Conservation (phyloP, 1,140 invertebrate species). For the Helicoverpa armigera region DNA sequence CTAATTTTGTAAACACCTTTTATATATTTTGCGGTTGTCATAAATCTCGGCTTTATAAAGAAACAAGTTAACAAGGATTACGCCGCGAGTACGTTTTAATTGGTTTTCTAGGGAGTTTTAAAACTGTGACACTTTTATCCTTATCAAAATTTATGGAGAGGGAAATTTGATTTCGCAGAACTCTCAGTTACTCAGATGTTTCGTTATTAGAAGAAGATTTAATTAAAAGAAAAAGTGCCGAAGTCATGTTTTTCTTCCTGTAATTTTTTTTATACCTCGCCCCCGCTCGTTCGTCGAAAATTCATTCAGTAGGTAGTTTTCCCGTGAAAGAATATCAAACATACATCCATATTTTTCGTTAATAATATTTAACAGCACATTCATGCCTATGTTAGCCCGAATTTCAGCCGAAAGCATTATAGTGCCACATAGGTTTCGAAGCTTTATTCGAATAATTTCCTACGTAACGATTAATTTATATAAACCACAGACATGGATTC, state of each 20-base stretch:
- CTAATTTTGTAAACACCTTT: constrained; percentile 59
- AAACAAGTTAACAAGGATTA: constrained; percentile 31
- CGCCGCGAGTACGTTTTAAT: constrained; percentile 45
- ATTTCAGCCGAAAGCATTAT: too few relatives aligned
- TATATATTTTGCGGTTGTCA: constrained; percentile 51
- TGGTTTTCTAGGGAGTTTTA: constrained; percentile 49
- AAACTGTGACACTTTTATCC: constrained; percentile 45
- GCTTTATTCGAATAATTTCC: constrained; percentile 4
- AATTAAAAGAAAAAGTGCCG: constrained; percentile 8
- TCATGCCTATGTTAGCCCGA: too few relatives aligned
- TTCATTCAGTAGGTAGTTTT: not conserved
- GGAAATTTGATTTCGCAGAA: constrained; percentile 42
- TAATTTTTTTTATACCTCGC: not conserved
- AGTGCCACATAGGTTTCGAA: not conserved
- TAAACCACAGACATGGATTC: constrained; percentile 50
- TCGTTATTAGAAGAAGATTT: constrained; percentile 7
- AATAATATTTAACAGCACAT: too few relatives aligned
- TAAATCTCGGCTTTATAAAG: constrained; percentile 59
- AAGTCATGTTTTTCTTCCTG: not conserved
- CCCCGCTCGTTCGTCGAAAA: not conserved
- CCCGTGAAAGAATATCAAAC: not conserved
- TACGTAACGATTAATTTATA: constrained; percentile 23
- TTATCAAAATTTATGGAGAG: constrained; percentile 48
- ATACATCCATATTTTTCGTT: too few relatives aligned
- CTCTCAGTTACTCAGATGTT: constrained; percentile 20